Conservation (phyloP, 2,888 invertebrate genomes). For the Dilophus febrilis region DNA sequence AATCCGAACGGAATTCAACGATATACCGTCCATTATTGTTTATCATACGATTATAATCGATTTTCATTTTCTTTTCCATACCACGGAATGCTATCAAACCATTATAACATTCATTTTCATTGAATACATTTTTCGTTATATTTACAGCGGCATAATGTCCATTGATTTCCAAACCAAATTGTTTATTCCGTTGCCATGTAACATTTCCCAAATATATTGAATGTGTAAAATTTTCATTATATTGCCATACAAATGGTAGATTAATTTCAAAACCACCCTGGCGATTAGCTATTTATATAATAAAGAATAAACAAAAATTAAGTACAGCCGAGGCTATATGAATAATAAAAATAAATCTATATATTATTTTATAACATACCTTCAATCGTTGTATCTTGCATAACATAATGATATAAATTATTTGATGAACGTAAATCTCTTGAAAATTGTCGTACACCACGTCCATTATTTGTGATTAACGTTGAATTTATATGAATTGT, state of each 20-base stretch:
- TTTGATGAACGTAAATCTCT: constrained; percentile 89
- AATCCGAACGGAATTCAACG: constrained; percentile 74
- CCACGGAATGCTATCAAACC: constrained; percentile 71
- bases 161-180: constrained; percentile 69
- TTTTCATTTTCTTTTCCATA: constrained; percentile 89
- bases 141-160: constrained; percentile 89
- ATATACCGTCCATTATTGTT: constrained; percentile 68
- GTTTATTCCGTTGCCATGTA: constrained; percentile 69
- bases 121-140: constrained; percentile 68
- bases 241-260: constrained; percentile 89
- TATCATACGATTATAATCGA: constrained; percentile 63
- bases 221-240: constrained; percentile 87
- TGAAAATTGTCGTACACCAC: constrained; percentile 76
- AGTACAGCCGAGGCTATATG: too few relatives aligned
- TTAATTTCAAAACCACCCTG: constrained; percentile 76
- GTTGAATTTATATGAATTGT: constrained; percentile 76
- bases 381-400: constrained; percentile 74
- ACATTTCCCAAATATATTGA: constrained; percentile 75
- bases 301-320: too few relatives aligned
- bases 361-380: too few relatives aligned
- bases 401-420: constrained; percentile 88
- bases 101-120: constrained; percentile 64
- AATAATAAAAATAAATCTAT: too few relatives aligned
- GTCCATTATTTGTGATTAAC: constrained; percentile 70
- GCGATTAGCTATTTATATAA: constrained; percentile 35